Percentiles rank a stretch among this genome's conserved stretches.
phyloP scores from a whole-genome alignment of 2,888 invertebrate species.

The Onchidella celtica region DNA sequence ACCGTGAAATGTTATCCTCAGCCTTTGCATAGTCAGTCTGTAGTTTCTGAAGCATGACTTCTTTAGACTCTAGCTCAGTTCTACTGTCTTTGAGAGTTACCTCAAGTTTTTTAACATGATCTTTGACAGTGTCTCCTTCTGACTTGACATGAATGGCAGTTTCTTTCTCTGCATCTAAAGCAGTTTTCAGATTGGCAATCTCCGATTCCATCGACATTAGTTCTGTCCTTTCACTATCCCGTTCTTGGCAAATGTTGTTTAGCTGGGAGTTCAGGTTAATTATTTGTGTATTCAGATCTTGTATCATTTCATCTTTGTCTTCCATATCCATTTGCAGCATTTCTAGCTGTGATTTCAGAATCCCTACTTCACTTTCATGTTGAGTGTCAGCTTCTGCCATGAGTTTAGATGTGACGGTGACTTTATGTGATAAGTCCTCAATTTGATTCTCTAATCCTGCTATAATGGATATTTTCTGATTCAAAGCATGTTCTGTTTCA shows the following conservation, averaged over 20 bases:
- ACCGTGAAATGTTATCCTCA: not conserved
- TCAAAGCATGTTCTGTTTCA: conserved; percentile 43
- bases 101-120: not conserved
- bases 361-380: not conserved
- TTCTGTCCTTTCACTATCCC: not conserved
- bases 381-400: not conserved
- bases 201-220: conserved; percentile 15
- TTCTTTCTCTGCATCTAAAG: conserved; percentile 43
- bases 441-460: not conserved
- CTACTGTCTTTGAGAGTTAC: not conserved
- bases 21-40: not conserved
- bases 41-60: not conserved
- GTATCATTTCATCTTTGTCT: conserved; percentile 50
- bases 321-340: conserved; percentile 58
- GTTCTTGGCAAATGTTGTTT: not conserved
- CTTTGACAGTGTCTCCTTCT: conserved; percentile 2
- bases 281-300: conserved; percentile 47
- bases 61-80: not conserved
- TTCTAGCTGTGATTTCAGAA: conserved; percentile 55
- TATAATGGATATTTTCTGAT: conserved; percentile 52
- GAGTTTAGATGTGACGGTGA: not conserved
- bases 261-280: not conserved
- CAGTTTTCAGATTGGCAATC: conserved; percentile 45
- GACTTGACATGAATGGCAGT: conserved; percentile 32
- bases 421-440: not conserved